phyloP scores from a whole-genome alignment of 2,113 vertebrate genomes.

The Ailurus styani region DNA sequence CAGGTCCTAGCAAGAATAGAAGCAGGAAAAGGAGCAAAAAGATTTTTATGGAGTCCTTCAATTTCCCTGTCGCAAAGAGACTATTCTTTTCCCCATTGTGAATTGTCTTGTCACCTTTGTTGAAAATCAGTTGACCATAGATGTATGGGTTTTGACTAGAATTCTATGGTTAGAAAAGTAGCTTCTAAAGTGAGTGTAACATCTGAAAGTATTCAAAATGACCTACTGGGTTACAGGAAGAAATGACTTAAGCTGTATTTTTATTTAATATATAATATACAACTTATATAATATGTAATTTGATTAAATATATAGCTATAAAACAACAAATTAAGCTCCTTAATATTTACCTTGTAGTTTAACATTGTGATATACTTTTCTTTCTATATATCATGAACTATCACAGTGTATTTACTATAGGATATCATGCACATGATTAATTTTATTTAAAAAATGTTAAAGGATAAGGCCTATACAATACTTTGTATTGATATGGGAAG shows the following conservation, averaged over 20 bases:
- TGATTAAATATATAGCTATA: not conserved
- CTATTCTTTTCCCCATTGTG: not conserved
- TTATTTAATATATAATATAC: not conserved
- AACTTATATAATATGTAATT: not conserved
- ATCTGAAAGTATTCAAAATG: not conserved
- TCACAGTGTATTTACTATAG: not conserved
- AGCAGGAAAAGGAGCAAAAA: not conserved
- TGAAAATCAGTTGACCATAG: not conserved
- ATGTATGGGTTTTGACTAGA: not conserved
- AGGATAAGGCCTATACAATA: not conserved
- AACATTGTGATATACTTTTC: not conserved
- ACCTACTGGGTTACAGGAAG: not conserved
- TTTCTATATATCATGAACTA: not conserved
- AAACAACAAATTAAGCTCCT: not conserved
- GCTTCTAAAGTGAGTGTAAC: not conserved
- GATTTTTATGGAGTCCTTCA: not conserved
- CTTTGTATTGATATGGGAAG: not conserved
- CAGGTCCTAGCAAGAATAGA: not conserved
- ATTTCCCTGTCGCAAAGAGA: not conserved
- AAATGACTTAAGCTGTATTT: not conserved
- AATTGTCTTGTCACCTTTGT: not conserved
- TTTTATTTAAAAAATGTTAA: not conserved
- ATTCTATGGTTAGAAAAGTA: not conserved
- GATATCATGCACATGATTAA: not conserved
- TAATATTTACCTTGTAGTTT: not conserved